Percentiles rank a stretch among this genome's conserved stretches.
phyloP scores from a whole-genome alignment of 2,888 invertebrate genomes.

The Acleris emargana region DNA sequence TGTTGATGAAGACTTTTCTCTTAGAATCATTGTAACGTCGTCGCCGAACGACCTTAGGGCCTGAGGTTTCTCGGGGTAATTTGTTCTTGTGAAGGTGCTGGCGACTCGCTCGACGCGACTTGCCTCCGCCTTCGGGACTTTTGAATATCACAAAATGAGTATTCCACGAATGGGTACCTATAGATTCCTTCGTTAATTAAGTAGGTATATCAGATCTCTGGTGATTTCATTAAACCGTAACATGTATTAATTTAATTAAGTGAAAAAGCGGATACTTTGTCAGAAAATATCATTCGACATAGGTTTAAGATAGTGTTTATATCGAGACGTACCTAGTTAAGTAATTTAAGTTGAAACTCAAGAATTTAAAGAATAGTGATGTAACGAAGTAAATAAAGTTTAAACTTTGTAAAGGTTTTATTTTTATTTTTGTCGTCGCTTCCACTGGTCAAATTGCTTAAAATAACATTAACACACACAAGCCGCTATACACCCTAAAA shows the following conservation, averaged over 20 bases:
- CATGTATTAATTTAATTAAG: slow-evolving; percentile 74
- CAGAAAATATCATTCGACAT: slow-evolving; percentile 76
- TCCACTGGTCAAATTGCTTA: background rate
- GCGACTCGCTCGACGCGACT: slow-evolving; percentile 76
- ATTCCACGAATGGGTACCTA: slow-evolving; percentile 67
- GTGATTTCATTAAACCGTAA: slow-evolving; percentile 73
- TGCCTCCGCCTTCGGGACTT: slow-evolving; percentile 76
- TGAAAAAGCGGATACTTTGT: slow-evolving; percentile 64
- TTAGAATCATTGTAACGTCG: slow-evolving; percentile 55
- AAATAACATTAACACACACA: too few relatives aligned
- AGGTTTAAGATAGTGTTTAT: slow-evolving; percentile 78
- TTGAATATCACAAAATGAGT: slow-evolving; percentile 71
- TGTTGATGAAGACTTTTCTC: slow-evolving; percentile 60
- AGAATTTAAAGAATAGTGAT: slow-evolving; percentile 80
- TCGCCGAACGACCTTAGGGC: slow-evolving; percentile 61
- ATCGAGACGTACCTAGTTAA: slow-evolving; percentile 79
- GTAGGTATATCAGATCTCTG: slow-evolving; percentile 74
- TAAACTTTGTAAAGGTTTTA: slow-evolving; percentile 62
- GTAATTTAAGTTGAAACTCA: slow-evolving; percentile 78
- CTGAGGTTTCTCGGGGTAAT: slow-evolving; percentile 69
- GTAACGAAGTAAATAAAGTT: slow-evolving; percentile 78
- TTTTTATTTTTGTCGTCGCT: slow-evolving; percentile 39
- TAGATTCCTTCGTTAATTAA: slow-evolving; percentile 68
- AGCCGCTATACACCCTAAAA: too few relatives aligned
- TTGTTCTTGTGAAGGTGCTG: slow-evolving; percentile 74